phyloP scores from a whole-genome alignment of 2,797 vertebrate species.

The Staurois parvus region DNA sequence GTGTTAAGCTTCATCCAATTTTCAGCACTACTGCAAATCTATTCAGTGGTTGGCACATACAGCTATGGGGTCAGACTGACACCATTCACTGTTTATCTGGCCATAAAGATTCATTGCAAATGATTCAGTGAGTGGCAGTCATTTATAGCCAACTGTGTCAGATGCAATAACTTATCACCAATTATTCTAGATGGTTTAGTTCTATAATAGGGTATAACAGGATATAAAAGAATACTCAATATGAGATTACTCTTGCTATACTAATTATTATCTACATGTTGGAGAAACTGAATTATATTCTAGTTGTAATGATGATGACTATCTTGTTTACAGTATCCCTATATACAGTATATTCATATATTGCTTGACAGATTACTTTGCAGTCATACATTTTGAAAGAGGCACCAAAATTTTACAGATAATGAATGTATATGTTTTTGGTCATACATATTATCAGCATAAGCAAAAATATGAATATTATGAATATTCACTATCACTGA shows the following conservation, averaged over 20 bases:
- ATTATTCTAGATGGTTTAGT: not conserved
- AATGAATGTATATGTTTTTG: too few relatives aligned
- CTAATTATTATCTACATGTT: not conserved
- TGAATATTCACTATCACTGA: too few relatives aligned
- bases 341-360: too few relatives aligned
- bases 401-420: too few relatives aligned
- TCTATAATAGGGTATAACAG: not conserved
- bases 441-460: too few relatives aligned
- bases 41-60: not conserved
- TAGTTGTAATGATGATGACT: too few relatives aligned
- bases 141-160: conserved; percentile 21
- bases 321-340: too few relatives aligned
- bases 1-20: not conserved
- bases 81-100: conserved; percentile 12
- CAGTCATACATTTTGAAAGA: too few relatives aligned
- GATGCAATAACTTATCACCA: not conserved
- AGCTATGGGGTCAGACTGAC: not conserved
- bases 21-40: not conserved
- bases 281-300: too few relatives aligned
- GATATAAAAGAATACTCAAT: not conserved
- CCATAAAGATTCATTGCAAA: conserved; percentile 16
- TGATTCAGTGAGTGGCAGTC: conserved; percentile 14
- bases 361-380: too few relatives aligned
- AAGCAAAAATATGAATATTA: too few relatives aligned
- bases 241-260: not conserved